Conservation (phyloP, 2,888 invertebrate species). For the Ctenicera cuprea region DNA sequence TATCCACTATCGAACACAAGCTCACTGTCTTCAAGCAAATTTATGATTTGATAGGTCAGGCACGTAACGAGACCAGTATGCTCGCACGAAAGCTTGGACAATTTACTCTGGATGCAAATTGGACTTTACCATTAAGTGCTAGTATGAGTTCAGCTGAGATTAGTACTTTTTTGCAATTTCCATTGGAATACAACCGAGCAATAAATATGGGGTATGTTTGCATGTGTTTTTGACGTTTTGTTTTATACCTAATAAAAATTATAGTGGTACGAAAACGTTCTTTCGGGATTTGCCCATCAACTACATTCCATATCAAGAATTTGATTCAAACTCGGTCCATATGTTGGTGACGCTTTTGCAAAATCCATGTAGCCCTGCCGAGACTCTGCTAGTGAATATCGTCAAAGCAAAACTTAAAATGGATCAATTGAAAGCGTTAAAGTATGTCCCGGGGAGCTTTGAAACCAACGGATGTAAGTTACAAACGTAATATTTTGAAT, state of each 20-base stretch:
- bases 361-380: conserved; percentile 42
- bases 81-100: conserved; percentile 41
- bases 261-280: conserved; percentile 5
- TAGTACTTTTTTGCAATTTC: conserved; percentile 46
- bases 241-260: background rate
- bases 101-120: conserved; percentile 46
- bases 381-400: conserved; percentile 30
- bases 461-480: conserved; percentile 20
- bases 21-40: conserved; percentile 38
- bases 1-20: conserved; percentile 37
- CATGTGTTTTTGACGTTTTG: background rate
- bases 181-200: conserved; percentile 49
- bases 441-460: background rate
- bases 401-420: background rate
- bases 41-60: conserved; percentile 27
- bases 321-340: conserved; percentile 35
- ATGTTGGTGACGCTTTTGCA: conserved; percentile 36
- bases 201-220: conserved; percentile 24
- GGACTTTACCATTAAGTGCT: conserved; percentile 38
- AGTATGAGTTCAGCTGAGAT: conserved; percentile 43
- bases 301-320: conserved; percentile 35
- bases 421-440: background rate
- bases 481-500: too few species aligned
- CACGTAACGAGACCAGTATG: conserved; percentile 38
- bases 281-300: conserved; percentile 36